Percentiles rank a stretch among this genome's conserved stretches.
Conservation (phyloP, 2,888 invertebrate species). For the Drosophila mimica region DNA sequence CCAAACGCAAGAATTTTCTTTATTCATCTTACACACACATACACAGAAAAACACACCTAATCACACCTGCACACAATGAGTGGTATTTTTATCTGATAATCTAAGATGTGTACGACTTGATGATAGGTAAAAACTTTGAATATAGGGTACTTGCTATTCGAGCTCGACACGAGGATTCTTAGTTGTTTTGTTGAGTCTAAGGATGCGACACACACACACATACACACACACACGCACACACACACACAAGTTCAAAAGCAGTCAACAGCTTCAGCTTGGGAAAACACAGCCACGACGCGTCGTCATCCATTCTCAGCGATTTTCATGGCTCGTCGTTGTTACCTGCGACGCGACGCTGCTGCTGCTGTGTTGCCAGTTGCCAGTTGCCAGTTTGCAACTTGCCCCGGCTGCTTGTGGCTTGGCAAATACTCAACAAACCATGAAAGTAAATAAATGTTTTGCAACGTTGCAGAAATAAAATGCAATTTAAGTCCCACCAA, state of each 20-base stretch:
- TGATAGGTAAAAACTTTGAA: not conserved
- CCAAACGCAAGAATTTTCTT: not conserved
- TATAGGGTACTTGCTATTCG: not conserved
- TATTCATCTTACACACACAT: not conserved
- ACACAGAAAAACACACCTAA: not conserved
- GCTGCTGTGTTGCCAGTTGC: not conserved
- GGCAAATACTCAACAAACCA: slow-evolving; percentile 82
- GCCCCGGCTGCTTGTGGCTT: slow-evolving; percentile 70
- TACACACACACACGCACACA: not conserved
- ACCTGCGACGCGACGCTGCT: not conserved
- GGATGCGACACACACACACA: slow-evolving; percentile 45
- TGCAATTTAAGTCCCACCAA: slow-evolving; percentile 77
- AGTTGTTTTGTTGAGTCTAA: slow-evolving; percentile 48
- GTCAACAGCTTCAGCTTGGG: slow-evolving; percentile 63
- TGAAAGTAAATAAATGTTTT: slow-evolving; percentile 82
- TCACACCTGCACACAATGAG: not conserved
- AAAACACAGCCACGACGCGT: slow-evolving; percentile 39
- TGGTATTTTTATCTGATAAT: not conserved
- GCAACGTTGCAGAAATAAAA: slow-evolving; percentile 81
- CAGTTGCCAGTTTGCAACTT: slow-evolving; percentile 23
- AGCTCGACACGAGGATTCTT: not conserved
- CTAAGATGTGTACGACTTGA: not conserved
- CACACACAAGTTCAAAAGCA: slow-evolving; percentile 63
- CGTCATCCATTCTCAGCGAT: slow-evolving; percentile 55
- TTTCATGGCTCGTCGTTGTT: slow-evolving; percentile 43